A percentile compares a stretch with the other conserved stretches of the same genome.
These are phyloP conservation scores for Eristalis arbustorum DNA, from an alignment of 2,888 invertebrate species.

Conservation along the genomic window DNA sequence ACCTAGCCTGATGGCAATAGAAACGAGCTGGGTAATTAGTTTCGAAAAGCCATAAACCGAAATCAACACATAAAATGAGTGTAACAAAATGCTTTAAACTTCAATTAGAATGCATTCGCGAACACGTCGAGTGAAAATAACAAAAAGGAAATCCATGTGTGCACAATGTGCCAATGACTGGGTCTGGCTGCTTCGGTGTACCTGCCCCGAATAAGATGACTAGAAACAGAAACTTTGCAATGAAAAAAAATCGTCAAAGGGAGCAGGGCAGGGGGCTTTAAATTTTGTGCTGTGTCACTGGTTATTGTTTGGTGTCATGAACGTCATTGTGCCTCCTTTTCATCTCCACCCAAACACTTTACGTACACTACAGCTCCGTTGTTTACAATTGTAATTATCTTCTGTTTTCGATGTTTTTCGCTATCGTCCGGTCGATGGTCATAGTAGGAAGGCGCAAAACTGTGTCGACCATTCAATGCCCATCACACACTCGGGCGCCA, in stretches of 20 bases:
- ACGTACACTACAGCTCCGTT: slow-evolving; percentile 12
- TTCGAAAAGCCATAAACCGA: slow-evolving; percentile 48
- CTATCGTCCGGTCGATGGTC: slow-evolving; percentile 38
- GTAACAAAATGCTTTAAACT: slow-evolving; percentile 46
- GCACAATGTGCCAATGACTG: not conserved
- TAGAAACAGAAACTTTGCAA: slow-evolving; percentile 12
- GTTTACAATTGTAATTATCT: slow-evolving; percentile 60
- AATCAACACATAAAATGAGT: slow-evolving; percentile 20
- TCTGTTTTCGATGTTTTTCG: slow-evolving; percentile 54
- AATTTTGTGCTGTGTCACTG: slow-evolving; percentile 36
- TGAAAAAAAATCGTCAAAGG: not conserved
- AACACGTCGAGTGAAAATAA: slow-evolving; percentile 22
- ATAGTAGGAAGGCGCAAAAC: slow-evolving; percentile 13
- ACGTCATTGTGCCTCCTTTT: slow-evolving; percentile 8
- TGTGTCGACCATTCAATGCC: slow-evolving; percentile 16
- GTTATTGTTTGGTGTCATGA: slow-evolving; percentile 45
- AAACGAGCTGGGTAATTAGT: slow-evolving; percentile 44
- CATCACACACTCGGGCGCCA: not conserved
- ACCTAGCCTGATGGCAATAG: not conserved
- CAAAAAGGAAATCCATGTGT: slow-evolving; percentile 1
- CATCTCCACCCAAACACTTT: not conserved
- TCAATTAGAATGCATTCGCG: slow-evolving; percentile 56
- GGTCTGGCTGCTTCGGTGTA: not conserved
- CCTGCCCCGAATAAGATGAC: slow-evolving; percentile 11
- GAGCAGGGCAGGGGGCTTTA: not conserved